Conservation (phyloP, 1,140 invertebrate species). For the Ceratosolen solmsi region DNA sequence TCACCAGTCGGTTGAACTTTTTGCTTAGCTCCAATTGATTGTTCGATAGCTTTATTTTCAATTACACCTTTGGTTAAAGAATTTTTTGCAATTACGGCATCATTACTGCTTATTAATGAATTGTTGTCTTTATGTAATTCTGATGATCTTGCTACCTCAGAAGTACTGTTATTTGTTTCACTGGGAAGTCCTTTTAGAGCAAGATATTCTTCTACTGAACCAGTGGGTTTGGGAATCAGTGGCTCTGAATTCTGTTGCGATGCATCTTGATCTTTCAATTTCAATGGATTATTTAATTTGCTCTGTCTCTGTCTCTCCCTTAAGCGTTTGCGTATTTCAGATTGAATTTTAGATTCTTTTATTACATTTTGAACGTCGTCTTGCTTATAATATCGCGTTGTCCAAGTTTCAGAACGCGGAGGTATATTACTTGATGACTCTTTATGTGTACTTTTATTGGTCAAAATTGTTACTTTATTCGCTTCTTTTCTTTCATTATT, state of each 20-base stretch:
- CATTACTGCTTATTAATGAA: neutral
- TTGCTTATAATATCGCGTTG: constrained; percentile 69
- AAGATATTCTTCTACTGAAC: constrained; percentile 71
- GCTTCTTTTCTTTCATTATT: constrained; percentile 49
- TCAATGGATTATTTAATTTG: constrained; percentile 65
- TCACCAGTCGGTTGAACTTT: constrained; percentile 7
- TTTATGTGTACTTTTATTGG: constrained; percentile 41
- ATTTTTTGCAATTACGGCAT: neutral
- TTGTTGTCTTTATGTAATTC: neutral
- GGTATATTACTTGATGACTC: constrained; percentile 31
- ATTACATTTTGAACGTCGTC: constrained; percentile 72
- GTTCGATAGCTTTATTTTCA: neutral
- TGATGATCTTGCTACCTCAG: neutral
- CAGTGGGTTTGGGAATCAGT: constrained; percentile 60
- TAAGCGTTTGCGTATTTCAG: constrained; percentile 71
- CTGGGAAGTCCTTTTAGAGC: constrained; percentile 61
- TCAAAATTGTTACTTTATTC: constrained; percentile 17
- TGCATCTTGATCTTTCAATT: constrained; percentile 44
- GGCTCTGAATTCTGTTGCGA: constrained; percentile 39
- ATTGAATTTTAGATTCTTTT: constrained; percentile 72
- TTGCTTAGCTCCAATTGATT: constrained; percentile 7
- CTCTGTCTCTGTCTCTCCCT: constrained; percentile 67
- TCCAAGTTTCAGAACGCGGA: constrained; percentile 67
- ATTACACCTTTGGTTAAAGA: neutral
- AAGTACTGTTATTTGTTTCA: constrained; percentile 11